Evolutionary conservation across 2,888 invertebrate species (phyloP).

Genomic region (Leptarthrus brevirostris): DNA sequence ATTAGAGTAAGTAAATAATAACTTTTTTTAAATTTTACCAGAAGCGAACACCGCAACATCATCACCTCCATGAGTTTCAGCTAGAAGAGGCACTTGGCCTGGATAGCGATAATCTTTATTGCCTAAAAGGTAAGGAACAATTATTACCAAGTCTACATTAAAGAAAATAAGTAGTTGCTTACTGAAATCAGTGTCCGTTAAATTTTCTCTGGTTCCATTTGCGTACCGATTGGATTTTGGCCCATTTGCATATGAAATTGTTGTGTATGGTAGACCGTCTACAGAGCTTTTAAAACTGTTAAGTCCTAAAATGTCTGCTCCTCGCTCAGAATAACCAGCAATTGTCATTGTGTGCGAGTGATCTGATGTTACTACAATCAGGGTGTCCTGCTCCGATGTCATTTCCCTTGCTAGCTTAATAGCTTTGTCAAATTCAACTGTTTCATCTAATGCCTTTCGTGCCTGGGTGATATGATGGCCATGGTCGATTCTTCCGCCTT

Average conservation of each 20-base stretch:
- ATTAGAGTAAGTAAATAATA: background rate
- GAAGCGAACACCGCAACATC: constrained; percentile 80
- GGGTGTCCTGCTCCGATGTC: constrained; percentile 75
- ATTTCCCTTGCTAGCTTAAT: constrained; percentile 72
- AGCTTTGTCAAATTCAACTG: constrained; percentile 80
- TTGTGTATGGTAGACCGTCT: constrained; percentile 74
- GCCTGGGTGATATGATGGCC: constrained; percentile 79
- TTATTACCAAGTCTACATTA: too few relatives aligned
- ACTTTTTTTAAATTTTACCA: constrained; percentile 58
- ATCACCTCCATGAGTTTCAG: constrained; percentile 81
- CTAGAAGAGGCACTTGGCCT: constrained; percentile 71
- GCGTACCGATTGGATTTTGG: constrained; percentile 73
- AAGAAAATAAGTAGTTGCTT: too few relatives aligned
- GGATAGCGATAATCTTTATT: constrained; percentile 69
- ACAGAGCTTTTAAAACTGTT: constrained; percentile 59
- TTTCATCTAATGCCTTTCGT: constrained; percentile 79
- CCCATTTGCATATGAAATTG: constrained; percentile 80
- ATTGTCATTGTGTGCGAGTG: constrained; percentile 83
- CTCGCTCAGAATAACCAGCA: constrained; percentile 76
- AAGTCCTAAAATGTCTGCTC: constrained; percentile 69
- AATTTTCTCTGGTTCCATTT: constrained; percentile 56
- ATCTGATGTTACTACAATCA: constrained; percentile 83
- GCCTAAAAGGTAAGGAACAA: constrained; percentile 48
- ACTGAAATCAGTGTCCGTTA: constrained; percentile 54
- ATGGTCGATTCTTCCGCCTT: constrained; percentile 80